phyloP scores from a whole-genome alignment of 2,797 vertebrate genomes.

The Prionace glauca region DNA sequence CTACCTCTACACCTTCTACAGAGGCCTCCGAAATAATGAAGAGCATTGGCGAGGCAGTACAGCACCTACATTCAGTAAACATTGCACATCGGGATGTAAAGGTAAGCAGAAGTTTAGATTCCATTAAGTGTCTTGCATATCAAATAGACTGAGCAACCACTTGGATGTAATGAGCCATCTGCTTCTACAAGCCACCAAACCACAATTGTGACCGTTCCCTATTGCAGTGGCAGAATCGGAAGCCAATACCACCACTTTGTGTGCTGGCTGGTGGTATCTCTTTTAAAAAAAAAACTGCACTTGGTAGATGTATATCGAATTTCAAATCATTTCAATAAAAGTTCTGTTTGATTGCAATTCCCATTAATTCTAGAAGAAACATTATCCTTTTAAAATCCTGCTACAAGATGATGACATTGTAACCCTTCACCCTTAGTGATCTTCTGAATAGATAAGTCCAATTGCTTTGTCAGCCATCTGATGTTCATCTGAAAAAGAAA shows the following conservation, averaged over 20 bases:
- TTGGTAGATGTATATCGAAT: neutral
- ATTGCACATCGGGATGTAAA: constrained; percentile 96
- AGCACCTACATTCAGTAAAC: constrained; percentile 86
- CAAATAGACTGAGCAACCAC: neutral
- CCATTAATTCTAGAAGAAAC: neutral
- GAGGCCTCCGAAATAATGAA: constrained; percentile 98
- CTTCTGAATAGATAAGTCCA: neutral
- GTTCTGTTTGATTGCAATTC: neutral
- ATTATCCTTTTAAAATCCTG: neutral
- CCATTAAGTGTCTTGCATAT: neutral
- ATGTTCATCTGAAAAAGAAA: neutral
- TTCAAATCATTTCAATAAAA: neutral
- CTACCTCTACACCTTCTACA: constrained; percentile 45
- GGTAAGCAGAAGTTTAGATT: constrained; percentile 55
- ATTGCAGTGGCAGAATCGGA: neutral
- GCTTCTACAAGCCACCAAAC: neutral
- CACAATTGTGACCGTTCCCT: neutral
- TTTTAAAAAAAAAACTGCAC: neutral
- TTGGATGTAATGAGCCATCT: neutral
- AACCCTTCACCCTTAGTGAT: neutral
- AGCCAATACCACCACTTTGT: neutral
- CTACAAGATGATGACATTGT: neutral
- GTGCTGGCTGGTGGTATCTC: neutral
- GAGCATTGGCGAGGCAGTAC: constrained; percentile 93
- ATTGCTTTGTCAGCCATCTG: neutral